These are phyloP conservation scores for Drosophila ezoana DNA, from an alignment of 2,888 invertebrate genomes.

Conservation along the genomic window DNA sequence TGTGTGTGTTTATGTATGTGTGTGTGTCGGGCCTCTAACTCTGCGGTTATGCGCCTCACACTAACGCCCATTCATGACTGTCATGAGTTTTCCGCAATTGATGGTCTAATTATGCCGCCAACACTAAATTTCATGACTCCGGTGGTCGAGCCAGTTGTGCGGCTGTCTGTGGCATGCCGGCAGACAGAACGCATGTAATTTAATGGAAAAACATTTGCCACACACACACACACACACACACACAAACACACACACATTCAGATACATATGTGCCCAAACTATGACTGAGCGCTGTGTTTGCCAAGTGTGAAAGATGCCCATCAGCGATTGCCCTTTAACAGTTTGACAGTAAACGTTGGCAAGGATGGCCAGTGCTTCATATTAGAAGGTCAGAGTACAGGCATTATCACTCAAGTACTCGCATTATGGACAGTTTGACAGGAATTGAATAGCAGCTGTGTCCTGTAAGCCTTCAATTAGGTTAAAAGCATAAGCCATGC, in stretches of 20 bases:
- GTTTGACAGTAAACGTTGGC: slow-evolving; percentile 45
- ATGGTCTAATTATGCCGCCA: slow-evolving; percentile 84
- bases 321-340: slow-evolving; percentile 48
- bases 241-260: background rate
- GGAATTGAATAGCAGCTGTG: slow-evolving; percentile 2
- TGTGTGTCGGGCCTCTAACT: slow-evolving; percentile 30
- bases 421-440: slow-evolving; percentile 35
- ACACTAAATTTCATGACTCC: slow-evolving; percentile 79
- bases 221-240: slow-evolving; percentile 15
- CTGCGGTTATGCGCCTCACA: slow-evolving; percentile 53
- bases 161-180: slow-evolving; percentile 20
- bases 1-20: slow-evolving; percentile 20
- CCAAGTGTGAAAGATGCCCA: slow-evolving; percentile 53
- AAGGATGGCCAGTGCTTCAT: slow-evolving; percentile 24
- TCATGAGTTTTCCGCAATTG: slow-evolving; percentile 84
- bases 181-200: slow-evolving; percentile 55
- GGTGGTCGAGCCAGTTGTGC: slow-evolving; percentile 54
- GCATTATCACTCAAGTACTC: slow-evolving; percentile 23
- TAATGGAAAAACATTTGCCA: slow-evolving; percentile 73
- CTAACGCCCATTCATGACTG: slow-evolving; percentile 73
- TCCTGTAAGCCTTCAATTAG: background rate
- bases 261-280: background rate
- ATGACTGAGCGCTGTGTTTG: slow-evolving; percentile 11
- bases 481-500: no score
- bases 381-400: slow-evolving; percentile 8